Evolutionary conservation across 1,140 invertebrate species (phyloP).

Genomic region (Mesaphorura yosii): DNA sequence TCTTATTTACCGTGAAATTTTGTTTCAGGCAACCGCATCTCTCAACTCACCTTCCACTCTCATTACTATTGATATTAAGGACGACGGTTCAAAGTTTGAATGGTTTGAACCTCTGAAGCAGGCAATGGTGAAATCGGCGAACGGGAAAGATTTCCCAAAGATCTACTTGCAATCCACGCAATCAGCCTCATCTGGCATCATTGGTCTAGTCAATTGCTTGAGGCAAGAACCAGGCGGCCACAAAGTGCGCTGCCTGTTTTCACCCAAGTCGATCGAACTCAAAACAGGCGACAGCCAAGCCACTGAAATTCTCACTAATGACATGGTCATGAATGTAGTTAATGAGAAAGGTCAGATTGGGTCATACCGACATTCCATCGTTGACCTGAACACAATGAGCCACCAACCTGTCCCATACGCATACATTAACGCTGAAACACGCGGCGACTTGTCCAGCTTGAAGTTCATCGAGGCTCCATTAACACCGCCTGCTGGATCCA

Average conservation of each 20-base stretch:
- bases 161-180: conserved; percentile 57
- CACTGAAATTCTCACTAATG: conserved; percentile 31
- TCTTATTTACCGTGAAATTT: too few species aligned
- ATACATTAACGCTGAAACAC: conserved; percentile 76
- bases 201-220: conserved; percentile 81
- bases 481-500: conserved; percentile 41
- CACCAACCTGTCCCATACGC: conserved; percentile 59
- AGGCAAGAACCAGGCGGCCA: conserved; percentile 66
- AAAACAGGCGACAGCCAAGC: background rate
- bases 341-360: conserved; percentile 2
- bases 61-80: background rate
- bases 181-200: conserved; percentile 57
- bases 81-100: background rate
- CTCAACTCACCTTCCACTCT: too few species aligned
- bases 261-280: background rate
- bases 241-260: conserved; percentile 46
- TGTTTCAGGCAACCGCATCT: too few species aligned
- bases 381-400: background rate
- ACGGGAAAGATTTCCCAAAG: conserved; percentile 34
- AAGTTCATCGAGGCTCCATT: conserved; percentile 80
- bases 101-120: background rate
- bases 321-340: conserved; percentile 15
- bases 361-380: conserved; percentile 16
- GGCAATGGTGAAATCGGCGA: background rate
- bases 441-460: conserved; percentile 83